phyloP scores from a whole-genome alignment of 2,113 vertebrate species.

The Actenoides lindsayi region DNA sequence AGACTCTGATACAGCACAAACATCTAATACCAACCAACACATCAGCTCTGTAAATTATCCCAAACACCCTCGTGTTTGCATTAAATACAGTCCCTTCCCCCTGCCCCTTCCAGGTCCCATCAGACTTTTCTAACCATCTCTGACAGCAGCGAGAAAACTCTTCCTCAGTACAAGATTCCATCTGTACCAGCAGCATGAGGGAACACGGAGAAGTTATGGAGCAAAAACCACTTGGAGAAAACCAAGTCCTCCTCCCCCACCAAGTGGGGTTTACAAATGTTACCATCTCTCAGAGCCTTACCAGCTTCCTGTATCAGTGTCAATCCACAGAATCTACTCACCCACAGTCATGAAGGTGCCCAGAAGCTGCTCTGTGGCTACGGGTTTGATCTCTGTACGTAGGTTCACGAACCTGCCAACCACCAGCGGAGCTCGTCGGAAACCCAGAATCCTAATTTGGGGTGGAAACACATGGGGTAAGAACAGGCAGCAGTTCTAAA shows the following conservation, averaged over 20 bases:
- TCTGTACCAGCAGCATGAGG: not conserved
- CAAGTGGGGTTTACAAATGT: not conserved
- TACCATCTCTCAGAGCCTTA: not conserved
- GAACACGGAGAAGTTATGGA: not conserved
- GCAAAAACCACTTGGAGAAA: not conserved
- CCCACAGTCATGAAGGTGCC: constrained; percentile 93
- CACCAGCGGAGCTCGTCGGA: constrained; percentile 93
- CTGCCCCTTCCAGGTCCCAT: not conserved
- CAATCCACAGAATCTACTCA: constrained; percentile 62
- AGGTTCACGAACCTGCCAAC: constrained; percentile 94
- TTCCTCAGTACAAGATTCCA: not conserved
- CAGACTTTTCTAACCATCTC: not conserved
- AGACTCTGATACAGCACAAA: not conserved
- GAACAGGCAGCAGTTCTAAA: not conserved
- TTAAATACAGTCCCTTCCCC: not conserved
- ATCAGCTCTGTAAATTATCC: not conserved
- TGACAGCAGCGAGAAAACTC: not conserved
- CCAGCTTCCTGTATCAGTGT: not conserved
- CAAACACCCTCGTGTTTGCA: not conserved
- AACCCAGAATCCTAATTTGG: constrained; percentile 89
- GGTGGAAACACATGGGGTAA: not conserved
- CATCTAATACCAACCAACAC: not conserved
- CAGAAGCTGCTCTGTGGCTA: constrained; percentile 94
- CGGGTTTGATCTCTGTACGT: constrained; percentile 92
- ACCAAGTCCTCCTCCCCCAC: not conserved